Base-by-base conservation (phyloP, 2,113 vertebrate genomes). In the Capreolus pygargus region DNA sequence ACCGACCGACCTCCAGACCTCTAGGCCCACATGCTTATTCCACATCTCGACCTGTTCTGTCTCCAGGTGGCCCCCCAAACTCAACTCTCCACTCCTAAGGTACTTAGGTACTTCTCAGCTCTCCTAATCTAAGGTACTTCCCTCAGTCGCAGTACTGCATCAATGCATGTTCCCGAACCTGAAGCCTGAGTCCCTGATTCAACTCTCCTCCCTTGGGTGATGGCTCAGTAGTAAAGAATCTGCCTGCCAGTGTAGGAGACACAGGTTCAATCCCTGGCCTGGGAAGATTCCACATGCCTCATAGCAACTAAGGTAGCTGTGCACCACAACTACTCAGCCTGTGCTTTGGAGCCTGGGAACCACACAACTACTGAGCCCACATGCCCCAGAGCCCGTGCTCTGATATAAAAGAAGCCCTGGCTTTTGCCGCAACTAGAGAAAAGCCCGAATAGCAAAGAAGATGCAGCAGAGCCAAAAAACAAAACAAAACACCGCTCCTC, bases 121-220 rank as follows among this genome's bases (percentile, higher is more conserved):
- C 78, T 50, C 60, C 39, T 21, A 21, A 13, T 2, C 3, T 9
- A 3, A 27, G 25, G 23, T 74, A 43, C 30, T 17, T 25, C 58
- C 45, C 11, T 54, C 47, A 60, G 19, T 12, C 1, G 0, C 6
- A 10, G 19, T 3, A 7, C 45, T 25, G 33, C 3, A 13, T 21
- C 5, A 57, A 13, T 5, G 81, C 23, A 4, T 0, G 0, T 7
- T 30, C 17, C 52, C 2, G 7, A 17, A 6, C 25, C n/a, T 2
- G 64, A 60, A 50, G 15, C 10, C 19, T 0, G 5, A 70, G 12
- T 27, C 47, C 61, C 43, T 15, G 61, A 52, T 27, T 39, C 33
- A 36, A 27, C 17, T 21, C 4, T 12, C 23, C 3, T 57, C 79
- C 60, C 11, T 47, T 30, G 1, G 13, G 25, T 76, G 39, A 39